Percentiles rank a stretch among this genome's conserved stretches.
phyloP scores from a whole-genome alignment of 2,888 invertebrate genomes.

The Cyclophora albipunctata region DNA sequence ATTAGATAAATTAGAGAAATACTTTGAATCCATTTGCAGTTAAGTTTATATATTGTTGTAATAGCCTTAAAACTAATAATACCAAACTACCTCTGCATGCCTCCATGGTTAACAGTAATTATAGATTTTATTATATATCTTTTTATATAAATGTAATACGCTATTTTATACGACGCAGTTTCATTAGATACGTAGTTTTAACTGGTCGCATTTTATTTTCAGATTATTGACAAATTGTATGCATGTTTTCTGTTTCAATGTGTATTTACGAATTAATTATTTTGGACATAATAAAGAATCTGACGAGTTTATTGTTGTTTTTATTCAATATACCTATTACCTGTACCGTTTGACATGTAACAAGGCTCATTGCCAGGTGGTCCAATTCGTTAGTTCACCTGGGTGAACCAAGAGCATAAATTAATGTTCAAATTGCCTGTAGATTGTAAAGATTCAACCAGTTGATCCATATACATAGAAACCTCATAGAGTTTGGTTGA shows the following conservation, averaged over 20 bases:
- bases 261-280: constrained; percentile 47
- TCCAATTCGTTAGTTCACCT: too few relatives aligned
- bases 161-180: constrained; percentile 16
- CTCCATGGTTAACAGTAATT: constrained; percentile 57
- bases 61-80: constrained; percentile 19
- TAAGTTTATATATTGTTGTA: too few relatives aligned
- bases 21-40: too few relatives aligned
- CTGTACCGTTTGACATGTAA: too few relatives aligned
- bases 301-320: constrained; percentile 49
- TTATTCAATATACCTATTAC: constrained; percentile 20
- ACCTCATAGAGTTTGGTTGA: too few relatives aligned
- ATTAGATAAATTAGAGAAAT: too few relatives aligned
- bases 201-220: constrained; percentile 5
- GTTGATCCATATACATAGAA: too few relatives aligned
- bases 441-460: too few relatives aligned
- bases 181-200: constrained; percentile 38
- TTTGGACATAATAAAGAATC: constrained; percentile 63
- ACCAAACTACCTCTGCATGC: constrained; percentile 71
- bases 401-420: too few relatives aligned
- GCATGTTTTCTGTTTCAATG: constrained; percentile 51
- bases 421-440: too few relatives aligned
- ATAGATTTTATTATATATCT: constrained; percentile 56
- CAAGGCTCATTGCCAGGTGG: too few relatives aligned
- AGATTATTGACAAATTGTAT: constrained; percentile 22
- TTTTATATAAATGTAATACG: constrained; percentile 56